A percentile compares a stretch with the other conserved stretches of the same genome.
Conservation (phyloP, 2,113 vertebrate genomes). For the Probosciger aterrimus region DNA sequence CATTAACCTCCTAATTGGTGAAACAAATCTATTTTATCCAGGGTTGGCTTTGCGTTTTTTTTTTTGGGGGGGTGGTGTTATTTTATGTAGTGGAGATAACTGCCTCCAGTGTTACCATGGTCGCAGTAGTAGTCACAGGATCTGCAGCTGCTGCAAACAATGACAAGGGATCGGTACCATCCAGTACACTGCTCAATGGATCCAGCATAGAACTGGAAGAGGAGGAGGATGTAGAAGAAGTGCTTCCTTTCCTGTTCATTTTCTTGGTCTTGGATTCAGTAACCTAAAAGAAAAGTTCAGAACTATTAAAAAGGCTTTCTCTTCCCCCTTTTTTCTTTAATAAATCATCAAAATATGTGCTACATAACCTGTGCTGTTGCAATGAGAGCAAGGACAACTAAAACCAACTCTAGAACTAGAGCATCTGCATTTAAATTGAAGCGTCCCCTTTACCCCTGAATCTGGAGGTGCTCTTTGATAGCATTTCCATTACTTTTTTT, state of each 20-base stretch:
- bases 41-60: background rate
- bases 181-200: slow-evolving; percentile 90
- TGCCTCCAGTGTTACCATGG: slow-evolving; percentile 43
- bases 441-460: background rate
- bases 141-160: slow-evolving; percentile 88
- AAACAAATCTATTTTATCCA: background rate
- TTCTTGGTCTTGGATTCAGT: slow-evolving; percentile 90
- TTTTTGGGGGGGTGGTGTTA: background rate
- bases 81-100: background rate
- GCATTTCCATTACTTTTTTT: background rate
- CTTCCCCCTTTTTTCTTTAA: background rate
- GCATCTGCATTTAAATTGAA: background rate
- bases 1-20: background rate
- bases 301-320: background rate
- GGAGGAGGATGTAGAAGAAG: slow-evolving; percentile 90
- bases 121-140: slow-evolving; percentile 16
- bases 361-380: background rate
- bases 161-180: slow-evolving; percentile 92
- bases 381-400: background rate
- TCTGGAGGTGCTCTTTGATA: background rate
- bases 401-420: background rate
- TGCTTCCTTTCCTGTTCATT: slow-evolving; percentile 87
- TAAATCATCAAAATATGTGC: background rate
- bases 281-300: slow-evolving; percentile 76
- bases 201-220: slow-evolving; percentile 88